phyloP scores from a whole-genome alignment of 2,113 vertebrate genomes.

The Benitochromis conjunctus region DNA sequence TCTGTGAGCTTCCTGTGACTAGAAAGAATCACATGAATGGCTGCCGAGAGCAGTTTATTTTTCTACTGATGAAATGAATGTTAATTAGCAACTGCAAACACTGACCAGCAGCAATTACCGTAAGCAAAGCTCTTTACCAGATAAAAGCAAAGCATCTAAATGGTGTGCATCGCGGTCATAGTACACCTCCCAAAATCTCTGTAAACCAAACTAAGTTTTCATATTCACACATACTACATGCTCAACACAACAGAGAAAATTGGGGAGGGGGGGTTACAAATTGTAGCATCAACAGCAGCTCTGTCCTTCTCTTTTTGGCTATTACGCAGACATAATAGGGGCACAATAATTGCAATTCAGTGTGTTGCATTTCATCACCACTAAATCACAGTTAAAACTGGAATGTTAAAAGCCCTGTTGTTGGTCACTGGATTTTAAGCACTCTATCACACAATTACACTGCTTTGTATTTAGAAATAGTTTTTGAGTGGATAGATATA shows the following conservation, averaged over 20 bases:
- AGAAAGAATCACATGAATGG: not conserved
- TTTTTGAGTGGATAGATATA: not conserved
- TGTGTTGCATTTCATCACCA: not conserved
- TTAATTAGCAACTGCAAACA: not conserved
- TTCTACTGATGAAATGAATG: not conserved
- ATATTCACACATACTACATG: not conserved
- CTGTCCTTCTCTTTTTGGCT: not conserved
- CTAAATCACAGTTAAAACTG: not conserved
- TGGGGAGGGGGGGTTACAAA: not conserved
- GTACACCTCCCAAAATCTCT: not conserved
- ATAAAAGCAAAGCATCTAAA: not conserved
- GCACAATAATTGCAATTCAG: not conserved
- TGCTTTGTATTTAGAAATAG: not conserved
- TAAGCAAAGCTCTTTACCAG: not conserved
- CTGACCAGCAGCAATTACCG: not conserved
- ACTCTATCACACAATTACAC: not conserved
- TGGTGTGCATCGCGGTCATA: rapidly evolving
- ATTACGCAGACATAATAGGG: not conserved
- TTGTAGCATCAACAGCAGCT: not conserved
- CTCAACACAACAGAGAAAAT: not conserved
- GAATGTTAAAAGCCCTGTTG: not conserved
- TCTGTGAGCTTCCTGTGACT: not conserved
- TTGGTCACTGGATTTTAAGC: not conserved
- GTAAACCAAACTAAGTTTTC: not conserved
- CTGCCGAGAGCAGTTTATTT: not conserved